Evolutionary conservation across 2,888 invertebrate species (phyloP), one percentile per base, ranked within the genome.

Genomic region (Zelleria hepariella): DNA sequence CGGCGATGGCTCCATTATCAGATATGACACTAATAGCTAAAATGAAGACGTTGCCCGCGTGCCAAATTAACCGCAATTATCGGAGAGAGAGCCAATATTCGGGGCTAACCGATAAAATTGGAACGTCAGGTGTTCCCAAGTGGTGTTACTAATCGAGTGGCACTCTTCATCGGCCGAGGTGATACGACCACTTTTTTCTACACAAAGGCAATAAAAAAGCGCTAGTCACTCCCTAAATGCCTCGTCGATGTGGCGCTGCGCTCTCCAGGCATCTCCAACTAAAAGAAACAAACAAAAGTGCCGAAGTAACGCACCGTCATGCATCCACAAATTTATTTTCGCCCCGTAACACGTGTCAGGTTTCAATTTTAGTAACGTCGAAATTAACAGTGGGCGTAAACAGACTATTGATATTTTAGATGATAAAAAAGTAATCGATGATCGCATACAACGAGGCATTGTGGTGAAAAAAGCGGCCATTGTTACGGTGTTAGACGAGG

Each of bases 391-490:
- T 86, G 88, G 88, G 88, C 87, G 88, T 88, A 82, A 81, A 85
- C 85, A 77, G 86, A 86, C 85, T 86, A 86, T 86, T 82, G 86
- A 86, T 87, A 86, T 87, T 86, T 84, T 82, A 73, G 69, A 72
- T 70, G 82, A 86, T 85, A 86, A 86, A 87, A 86, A 87, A 86
- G 78, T 86, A 88, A 88, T 87, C 88, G 86, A 88, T 87, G 87
- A 87, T 82, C 86, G 84, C 73, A 77, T 74, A 73, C 75, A 78
- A 73, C 75, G 72, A 68, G 68, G 74, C 73, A 77, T 80, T 79
- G 79, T 77, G 70, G 69, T 69, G 74, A 77, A 81, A 80, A 83
- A 85, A 81, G 68, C 69, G 68, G 66, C 86, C 70, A 87, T 88
- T 88, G 88, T 87, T 85, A 78, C 70, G 72, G 76, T 78, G 77